Percentiles rank a stretch among this genome's conserved stretches.
Evolutionary conservation across 1,140 invertebrate species (phyloP).

Genomic region (Pteromalus puparum): DNA sequence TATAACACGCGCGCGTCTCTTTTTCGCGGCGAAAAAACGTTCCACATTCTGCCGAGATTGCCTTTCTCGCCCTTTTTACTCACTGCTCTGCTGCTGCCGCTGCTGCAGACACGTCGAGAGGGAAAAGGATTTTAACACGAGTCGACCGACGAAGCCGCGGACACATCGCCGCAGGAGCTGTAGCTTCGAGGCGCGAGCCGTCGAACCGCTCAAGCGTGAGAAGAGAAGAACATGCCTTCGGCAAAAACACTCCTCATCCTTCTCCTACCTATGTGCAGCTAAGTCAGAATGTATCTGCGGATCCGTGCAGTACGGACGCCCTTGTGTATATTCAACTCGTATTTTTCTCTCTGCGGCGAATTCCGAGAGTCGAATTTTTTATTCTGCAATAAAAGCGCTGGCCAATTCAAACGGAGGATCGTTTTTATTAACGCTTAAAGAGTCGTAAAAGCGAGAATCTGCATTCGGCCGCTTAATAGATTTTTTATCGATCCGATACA

Average conservation of each 20-base stretch:
- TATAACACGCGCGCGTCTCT: neutral
- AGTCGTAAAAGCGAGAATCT: neutral
- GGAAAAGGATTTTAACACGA: constrained; percentile 23
- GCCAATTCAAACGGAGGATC: neutral
- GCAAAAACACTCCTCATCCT: neutral
- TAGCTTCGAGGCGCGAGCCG: neutral
- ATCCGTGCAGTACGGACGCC: neutral
- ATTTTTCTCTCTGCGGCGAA: neutral
- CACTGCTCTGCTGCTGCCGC: neutral
- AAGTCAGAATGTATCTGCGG: neutral
- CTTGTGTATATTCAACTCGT: neutral
- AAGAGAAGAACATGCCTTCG: neutral
- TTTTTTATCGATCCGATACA: constrained; percentile 39
- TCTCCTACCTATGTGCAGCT: neutral
- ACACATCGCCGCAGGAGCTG: neutral
- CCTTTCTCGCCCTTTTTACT: constrained; percentile 45
- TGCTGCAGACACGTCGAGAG: constrained; percentile 2
- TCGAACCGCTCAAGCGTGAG: neutral
- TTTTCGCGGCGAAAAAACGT: constrained; percentile 50
- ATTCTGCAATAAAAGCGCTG: neutral
- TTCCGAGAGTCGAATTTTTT: neutral
- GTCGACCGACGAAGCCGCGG: constrained; percentile 9
- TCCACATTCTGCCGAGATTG: constrained; percentile 51
- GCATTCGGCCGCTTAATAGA: constrained; percentile 15
- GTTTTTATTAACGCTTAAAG: neutral